Evolutionary conservation across 30 jellyfish, hydroid and myxozoan genomes (phyloP).

Genomic region (Hydractinia symbiolongicarpus): DNA sequence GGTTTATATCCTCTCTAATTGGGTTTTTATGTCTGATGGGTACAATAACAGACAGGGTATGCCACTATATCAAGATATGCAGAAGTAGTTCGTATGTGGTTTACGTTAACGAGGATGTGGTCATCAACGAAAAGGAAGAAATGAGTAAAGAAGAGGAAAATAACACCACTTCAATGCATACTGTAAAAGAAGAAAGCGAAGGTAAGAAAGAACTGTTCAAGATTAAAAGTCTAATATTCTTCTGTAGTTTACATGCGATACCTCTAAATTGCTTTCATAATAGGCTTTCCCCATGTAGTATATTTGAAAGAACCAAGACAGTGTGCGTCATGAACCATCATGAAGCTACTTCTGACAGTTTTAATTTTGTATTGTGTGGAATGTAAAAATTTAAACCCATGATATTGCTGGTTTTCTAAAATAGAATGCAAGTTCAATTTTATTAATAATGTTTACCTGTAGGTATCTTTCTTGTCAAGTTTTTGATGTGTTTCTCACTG

Average conservation of each 20-base stretch:
- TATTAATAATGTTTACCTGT: not conserved
- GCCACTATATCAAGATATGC: not conserved
- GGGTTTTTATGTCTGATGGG: not conserved
- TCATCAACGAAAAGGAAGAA: not conserved
- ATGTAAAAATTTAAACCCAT: no score
- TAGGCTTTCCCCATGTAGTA: no score
- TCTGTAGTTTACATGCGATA: no score
- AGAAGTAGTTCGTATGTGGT: not conserved
- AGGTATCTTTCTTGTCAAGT: not conserved
- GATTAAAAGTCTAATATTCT: no score
- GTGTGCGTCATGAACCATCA: no score
- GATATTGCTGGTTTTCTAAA: no score
- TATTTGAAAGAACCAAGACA: no score
- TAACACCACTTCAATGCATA: constrained; percentile 5
- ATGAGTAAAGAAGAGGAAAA: not conserved
- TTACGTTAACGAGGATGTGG: not conserved
- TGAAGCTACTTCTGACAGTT: no score
- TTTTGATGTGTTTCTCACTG: constrained; percentile 52
- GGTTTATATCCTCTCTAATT: constrained; percentile 9
- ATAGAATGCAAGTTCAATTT: not conserved
- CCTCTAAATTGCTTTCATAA: no score
- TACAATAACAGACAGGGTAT: not conserved
- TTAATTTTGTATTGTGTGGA: no score
- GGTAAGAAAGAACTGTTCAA: no score
- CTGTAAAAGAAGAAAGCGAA: not conserved